Base-by-base conservation (phyloP, 2,888 invertebrate species). In the Synanthedon formicaeformis region DNA sequence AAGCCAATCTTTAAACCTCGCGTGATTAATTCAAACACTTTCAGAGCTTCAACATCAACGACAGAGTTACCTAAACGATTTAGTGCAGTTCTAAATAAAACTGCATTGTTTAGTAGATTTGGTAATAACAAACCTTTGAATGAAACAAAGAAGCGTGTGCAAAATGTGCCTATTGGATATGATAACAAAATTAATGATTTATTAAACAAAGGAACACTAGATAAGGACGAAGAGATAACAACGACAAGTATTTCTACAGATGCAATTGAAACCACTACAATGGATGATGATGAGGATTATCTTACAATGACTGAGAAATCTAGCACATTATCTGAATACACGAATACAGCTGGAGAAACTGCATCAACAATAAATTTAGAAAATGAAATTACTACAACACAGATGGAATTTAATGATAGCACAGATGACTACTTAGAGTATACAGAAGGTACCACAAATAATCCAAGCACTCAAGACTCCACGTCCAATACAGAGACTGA, bases 131-230 rank as follows among this genome's bases (percentile, higher is more conserved):
- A 74, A 60, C 69, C 78, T 13, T 58, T 65, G 5, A 69, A 69
- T 60, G 75, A 77, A 52, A 72, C 67, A 10, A 82, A 81, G 48
- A 86, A 79, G 59, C 75, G 87, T 11, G 81, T 85, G 1, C 82
- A 81, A 66, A 87, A 87, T 59, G 78, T 87, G 11, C 85, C 86
- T 11, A 63, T 73, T 51, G 87, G 83, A 27, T 86, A 86, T 52
- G 76, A 64, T 53, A 57, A 58, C 49, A 68, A 78, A 51, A 67
- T 67, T 56, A 23, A 55, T 16, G 52, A 56, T 18, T 60, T 12
- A 51, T 59, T 41, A 60, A 61, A 51, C n/a, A 57, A 55, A 41
- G 57, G 53, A 13, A 18, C 52, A 40, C 8, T 54, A 13, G 51
- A 53, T 40, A 60, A 57, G 12, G 69, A 65, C 59, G 60, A 55